Percentiles rank a stretch among this genome's conserved stretches.
Evolutionary conservation across 2,797 vertebrate species (phyloP).

Genomic region (Rhadinocentrus ornatus): DNA sequence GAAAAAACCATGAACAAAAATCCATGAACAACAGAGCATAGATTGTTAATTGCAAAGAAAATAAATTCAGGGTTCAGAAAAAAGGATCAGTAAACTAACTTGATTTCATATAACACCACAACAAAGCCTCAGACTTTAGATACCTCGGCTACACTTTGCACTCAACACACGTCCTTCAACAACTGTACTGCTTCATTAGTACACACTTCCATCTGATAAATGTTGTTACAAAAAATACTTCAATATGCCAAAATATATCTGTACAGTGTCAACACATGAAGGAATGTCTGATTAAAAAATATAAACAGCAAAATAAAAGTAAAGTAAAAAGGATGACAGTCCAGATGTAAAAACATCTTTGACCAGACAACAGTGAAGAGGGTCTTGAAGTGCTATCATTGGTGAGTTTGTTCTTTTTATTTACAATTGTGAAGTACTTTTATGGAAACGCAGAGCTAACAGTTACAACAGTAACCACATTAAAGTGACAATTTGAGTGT

Average conservation of each 20-base stretch:
- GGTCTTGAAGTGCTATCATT: conserved; percentile 62
- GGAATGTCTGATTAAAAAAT: conserved; percentile 47
- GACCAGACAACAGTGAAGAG: conserved; percentile 52
- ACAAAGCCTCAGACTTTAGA: conserved; percentile 41
- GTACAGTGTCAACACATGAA: conserved; percentile 82
- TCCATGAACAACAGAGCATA: conserved; percentile 73
- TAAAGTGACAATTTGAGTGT: conserved; percentile 60
- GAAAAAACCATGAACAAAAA: conserved; percentile 58
- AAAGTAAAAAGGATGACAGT: conserved; percentile 57
- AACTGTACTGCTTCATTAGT: conserved; percentile 56
- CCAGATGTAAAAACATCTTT: conserved; percentile 41
- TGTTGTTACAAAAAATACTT: conserved; percentile 84
- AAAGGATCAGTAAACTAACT: conserved; percentile 54
- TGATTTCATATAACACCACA: conserved; percentile 49
- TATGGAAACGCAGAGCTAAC: conserved; percentile 44
- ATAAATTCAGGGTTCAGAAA: conserved; percentile 40
- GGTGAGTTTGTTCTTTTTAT: conserved; percentile 56
- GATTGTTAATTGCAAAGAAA: conserved; percentile 65
- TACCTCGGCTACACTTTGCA: conserved; percentile 27
- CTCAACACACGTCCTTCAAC: conserved; percentile 56
- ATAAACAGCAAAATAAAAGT: conserved; percentile 52
- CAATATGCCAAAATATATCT: conserved; percentile 88
- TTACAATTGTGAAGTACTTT: conserved; percentile 64
- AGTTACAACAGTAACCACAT: conserved; percentile 62
- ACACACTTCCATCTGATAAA: conserved; percentile 70